Evolutionary conservation across 2,888 invertebrate species (phyloP), one percentile per base, ranked within the genome.

Genomic region (Synanthedon myopaeformis): DNA sequence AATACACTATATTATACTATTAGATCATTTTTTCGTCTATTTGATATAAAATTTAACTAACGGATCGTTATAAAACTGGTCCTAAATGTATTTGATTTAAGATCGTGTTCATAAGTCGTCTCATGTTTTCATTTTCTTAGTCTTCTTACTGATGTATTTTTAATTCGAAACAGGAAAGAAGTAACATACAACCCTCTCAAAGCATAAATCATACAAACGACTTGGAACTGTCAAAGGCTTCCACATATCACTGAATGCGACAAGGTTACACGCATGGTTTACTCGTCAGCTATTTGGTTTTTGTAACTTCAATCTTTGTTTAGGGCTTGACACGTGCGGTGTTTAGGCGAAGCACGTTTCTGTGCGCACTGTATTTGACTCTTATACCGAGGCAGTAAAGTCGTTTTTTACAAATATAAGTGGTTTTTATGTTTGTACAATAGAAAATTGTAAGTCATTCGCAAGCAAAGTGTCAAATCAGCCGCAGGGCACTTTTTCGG

Each of bases 401-500:
- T 45, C 14, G 13, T 13, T 45, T 45, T 45, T 35, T 8, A 35
- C 35, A 35, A 10, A 35, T 10, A 35, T 35, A 35, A 10, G 3
- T 35, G 35, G 35, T 10, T 3, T 35, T 35, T 35, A 35, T 35
- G 45, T 45, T 13, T 13, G 45, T 8, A 14, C n/a, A 45, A 45
- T 13, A 13, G 13, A 45, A 45, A 28, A 51, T 51, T 70, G 70
- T 68, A 70, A 72, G 70, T 76, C 78, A 78, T 73, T 80, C 79
- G 79, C 69, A 67, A 67, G 67, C 66, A 69, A 70, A 75, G 74
- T 76, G 75, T 75, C 77, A 82, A 70, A 67, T 76, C 72, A 65
- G 68, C 72, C 70, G 65, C 64, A 70, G 69, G 68, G 76, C 74
- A 79, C 76, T 82, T 83, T 84, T 79, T 75, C 80, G 81, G 80